Evolutionary conservation across 2,888 invertebrate genomes (phyloP).

Genomic region (Sclerodermus sp.): DNA sequence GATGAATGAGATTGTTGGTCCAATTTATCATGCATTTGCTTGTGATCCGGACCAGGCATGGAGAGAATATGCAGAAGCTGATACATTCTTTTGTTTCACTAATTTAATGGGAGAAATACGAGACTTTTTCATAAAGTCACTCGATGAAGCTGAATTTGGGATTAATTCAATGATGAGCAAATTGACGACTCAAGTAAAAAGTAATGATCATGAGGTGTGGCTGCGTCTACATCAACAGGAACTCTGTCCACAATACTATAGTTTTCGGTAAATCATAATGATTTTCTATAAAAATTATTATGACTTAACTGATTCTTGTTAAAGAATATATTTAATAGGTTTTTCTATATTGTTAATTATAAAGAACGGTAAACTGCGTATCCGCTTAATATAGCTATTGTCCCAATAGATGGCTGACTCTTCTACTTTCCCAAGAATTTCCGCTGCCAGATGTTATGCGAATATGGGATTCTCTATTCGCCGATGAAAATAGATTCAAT

Average conservation of each 20-base stretch:
- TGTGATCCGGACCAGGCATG: conserved; percentile 79
- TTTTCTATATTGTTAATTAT: too few species aligned
- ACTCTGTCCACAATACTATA: conserved; percentile 92
- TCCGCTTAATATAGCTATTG: too few species aligned
- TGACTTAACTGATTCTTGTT: too few species aligned
- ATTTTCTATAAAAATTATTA: background rate
- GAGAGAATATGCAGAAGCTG: conserved; percentile 92
- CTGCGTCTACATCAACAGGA: conserved; percentile 78
- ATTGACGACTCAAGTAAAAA: conserved; percentile 74
- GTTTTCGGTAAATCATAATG: conserved; percentile 72
- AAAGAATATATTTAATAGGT: too few species aligned
- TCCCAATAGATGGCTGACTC: conserved; percentile 86
- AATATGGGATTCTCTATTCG: conserved; percentile 96
- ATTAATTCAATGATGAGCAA: conserved; percentile 88
- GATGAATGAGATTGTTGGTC: conserved; percentile 99
- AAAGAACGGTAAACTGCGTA: too few species aligned
- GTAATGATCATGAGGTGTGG: conserved; percentile 78
- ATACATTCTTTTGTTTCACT: conserved; percentile 98
- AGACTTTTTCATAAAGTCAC: conserved; percentile 93
- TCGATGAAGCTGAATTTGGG: conserved; percentile 91
- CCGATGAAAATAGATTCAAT: conserved; percentile 85
- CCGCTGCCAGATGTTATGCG: conserved; percentile 94
- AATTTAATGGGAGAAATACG: conserved; percentile 97
- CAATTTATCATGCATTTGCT: conserved; percentile 96
- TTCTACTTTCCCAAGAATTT: conserved; percentile 96